phyloP scores from a whole-genome alignment of 2,113 vertebrate species.

The Channa argus region DNA sequence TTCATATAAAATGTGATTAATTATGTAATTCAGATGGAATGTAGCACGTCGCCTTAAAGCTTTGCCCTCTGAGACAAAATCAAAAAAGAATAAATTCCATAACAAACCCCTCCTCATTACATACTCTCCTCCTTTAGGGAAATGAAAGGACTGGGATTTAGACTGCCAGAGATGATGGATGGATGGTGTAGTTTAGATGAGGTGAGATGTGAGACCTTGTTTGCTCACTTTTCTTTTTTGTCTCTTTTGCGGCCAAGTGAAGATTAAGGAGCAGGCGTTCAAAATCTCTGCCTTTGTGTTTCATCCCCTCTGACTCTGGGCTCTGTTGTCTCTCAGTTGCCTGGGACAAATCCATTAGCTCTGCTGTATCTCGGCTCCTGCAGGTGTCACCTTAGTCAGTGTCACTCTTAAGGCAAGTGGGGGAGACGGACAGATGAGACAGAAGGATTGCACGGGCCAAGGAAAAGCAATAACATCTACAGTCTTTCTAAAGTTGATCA shows the following conservation, averaged over 20 bases:
- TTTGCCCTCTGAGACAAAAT: slow-evolving; percentile 11
- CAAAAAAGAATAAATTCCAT: slow-evolving; percentile 44
- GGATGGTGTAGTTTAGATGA: slow-evolving; percentile 71
- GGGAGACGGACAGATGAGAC: slow-evolving; percentile 44
- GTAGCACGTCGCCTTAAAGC: slow-evolving; percentile 30
- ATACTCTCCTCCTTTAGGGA: slow-evolving; percentile 42
- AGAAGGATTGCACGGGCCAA: slow-evolving; percentile 23
- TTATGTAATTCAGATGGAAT: slow-evolving; percentile 48
- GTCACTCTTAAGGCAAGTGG: slow-evolving; percentile 54
- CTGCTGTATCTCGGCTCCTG: slow-evolving; percentile 69
- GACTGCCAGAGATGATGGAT: slow-evolving; percentile 80
- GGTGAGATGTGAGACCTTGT: slow-evolving; percentile 78
- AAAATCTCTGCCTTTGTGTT: slow-evolving; percentile 67
- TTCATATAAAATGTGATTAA: slow-evolving; percentile 52
- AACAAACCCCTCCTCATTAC: slow-evolving; percentile 59
- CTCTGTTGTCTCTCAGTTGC: slow-evolving; percentile 70
- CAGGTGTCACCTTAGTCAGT: slow-evolving; percentile 66
- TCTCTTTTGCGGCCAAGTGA: slow-evolving; percentile 77
- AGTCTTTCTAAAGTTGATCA: neutral
- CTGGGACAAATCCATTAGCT: slow-evolving; percentile 81
- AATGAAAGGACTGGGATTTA: slow-evolving; percentile 70
- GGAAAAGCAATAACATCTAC: slow-evolving; percentile 10
- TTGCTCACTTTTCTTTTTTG: slow-evolving; percentile 65
- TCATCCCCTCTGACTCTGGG: slow-evolving; percentile 63
- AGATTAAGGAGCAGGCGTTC: slow-evolving; percentile 75